phyloP scores from a whole-genome alignment of 2,888 invertebrate species.

The Agrotis exclamationis region DNA sequence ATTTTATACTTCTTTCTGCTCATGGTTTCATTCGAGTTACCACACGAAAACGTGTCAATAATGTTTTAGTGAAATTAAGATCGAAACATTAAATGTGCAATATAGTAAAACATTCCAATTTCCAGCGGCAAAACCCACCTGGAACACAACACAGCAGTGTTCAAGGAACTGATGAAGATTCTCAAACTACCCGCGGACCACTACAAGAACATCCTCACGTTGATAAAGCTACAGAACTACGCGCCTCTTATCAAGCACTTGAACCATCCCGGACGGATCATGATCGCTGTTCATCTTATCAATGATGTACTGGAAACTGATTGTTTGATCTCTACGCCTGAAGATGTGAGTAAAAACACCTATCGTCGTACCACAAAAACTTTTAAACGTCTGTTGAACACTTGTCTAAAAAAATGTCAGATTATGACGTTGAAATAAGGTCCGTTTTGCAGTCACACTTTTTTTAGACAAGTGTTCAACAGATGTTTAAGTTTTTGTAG shows the following conservation, averaged over 20 bases:
- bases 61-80: no score
- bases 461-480: no score
- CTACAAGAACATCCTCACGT: slow-evolving; percentile 97
- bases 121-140: slow-evolving; percentile 90
- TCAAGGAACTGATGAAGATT: slow-evolving; percentile 97
- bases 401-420: no score
- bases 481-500: no score
- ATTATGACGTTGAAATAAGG: no score
- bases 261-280: slow-evolving; percentile 96
- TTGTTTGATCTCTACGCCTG: slow-evolving; percentile 96
- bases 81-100: no score
- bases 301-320: slow-evolving; percentile 97
- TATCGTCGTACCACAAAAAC: no score
- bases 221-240: slow-evolving; percentile 97
- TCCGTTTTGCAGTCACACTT: no score
- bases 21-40: no score
- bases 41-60: no score
- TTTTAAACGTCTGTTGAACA: no score
- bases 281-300: slow-evolving; percentile 96
- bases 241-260: slow-evolving; percentile 96
- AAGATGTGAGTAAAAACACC: slow-evolving; percentile 94
- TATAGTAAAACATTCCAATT: background rate
- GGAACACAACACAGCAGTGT: slow-evolving; percentile 95
- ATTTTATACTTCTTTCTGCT: no score
- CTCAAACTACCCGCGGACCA: slow-evolving; percentile 98